phyloP scores from a whole-genome alignment of 2,888 invertebrate species.

The Eilema depressum region DNA sequence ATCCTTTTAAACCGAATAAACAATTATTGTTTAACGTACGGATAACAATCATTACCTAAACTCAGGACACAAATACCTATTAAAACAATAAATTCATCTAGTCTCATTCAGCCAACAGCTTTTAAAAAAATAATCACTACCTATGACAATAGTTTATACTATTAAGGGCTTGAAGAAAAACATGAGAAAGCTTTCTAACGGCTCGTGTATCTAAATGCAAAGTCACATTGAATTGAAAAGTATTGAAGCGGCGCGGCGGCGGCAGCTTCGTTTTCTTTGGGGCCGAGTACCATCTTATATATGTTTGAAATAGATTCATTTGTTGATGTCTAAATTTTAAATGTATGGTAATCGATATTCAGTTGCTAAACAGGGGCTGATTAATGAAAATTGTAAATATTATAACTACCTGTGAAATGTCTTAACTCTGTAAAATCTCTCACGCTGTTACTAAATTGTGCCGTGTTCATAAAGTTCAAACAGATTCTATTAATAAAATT shows the following conservation, averaged over 20 bases:
- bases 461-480: conserved; percentile 4
- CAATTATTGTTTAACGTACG: background rate
- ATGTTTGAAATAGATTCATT: background rate
- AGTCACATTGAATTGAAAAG: conserved; percentile 29
- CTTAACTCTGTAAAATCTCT: background rate
- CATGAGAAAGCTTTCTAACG: conserved; percentile 42
- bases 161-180: conserved; percentile 38
- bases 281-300: background rate
- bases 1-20: background rate
- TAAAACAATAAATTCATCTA: background rate
- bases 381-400: background rate
- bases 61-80: background rate
- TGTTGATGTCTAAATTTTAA: background rate
- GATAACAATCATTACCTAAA: background rate
- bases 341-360: background rate
- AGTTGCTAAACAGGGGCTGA: background rate
- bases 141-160: conserved; percentile 34
- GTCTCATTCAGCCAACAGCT: background rate
- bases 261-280: background rate
- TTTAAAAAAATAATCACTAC: conserved; percentile 9
- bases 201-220: conserved; percentile 23
- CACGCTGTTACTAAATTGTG: conserved; percentile 5
- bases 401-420: background rate
- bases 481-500: conserved; percentile 10
- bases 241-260: background rate